Evolutionary conservation across 2,113 vertebrate genomes (phyloP).

Genomic region (Corythornis vintsioides): DNA sequence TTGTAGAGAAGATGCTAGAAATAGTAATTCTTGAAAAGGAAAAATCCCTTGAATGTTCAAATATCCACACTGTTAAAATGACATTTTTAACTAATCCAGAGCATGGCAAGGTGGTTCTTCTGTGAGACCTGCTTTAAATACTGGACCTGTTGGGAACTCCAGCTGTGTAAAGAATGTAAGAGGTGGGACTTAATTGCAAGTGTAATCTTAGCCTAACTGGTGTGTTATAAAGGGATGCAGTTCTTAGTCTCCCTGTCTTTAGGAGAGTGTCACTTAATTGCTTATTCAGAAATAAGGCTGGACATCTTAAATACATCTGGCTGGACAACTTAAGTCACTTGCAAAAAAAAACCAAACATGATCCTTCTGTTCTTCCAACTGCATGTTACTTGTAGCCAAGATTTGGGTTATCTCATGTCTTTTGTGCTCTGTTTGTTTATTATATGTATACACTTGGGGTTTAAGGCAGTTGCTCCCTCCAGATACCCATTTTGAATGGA

Average conservation of each 20-base stretch:
- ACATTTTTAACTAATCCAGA: background rate
- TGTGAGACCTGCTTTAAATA: background rate
- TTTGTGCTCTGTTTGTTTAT: background rate
- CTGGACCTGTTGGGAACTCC: background rate
- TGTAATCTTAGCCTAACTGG: background rate
- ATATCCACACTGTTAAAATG: background rate
- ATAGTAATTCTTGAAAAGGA: background rate
- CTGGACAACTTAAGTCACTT: background rate
- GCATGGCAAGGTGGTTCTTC: background rate
- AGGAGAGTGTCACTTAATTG: background rate
- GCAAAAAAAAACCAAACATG: background rate
- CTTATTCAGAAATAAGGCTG: background rate
- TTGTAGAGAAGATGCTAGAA: background rate
- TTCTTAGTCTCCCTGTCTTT: background rate
- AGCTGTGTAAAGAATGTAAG: accelerated
- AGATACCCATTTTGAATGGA: background rate
- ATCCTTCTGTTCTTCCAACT: background rate
- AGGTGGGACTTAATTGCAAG: background rate
- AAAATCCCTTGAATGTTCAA: background rate
- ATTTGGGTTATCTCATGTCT: background rate
- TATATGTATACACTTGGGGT: background rate
- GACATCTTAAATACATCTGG: background rate
- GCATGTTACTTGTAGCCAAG: background rate
- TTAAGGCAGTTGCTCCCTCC: background rate
- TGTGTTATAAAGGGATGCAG: background rate